These are phyloP conservation scores for Hartigia nigra DNA, from an alignment of 2,888 invertebrate genomes.

Conservation along the genomic window DNA sequence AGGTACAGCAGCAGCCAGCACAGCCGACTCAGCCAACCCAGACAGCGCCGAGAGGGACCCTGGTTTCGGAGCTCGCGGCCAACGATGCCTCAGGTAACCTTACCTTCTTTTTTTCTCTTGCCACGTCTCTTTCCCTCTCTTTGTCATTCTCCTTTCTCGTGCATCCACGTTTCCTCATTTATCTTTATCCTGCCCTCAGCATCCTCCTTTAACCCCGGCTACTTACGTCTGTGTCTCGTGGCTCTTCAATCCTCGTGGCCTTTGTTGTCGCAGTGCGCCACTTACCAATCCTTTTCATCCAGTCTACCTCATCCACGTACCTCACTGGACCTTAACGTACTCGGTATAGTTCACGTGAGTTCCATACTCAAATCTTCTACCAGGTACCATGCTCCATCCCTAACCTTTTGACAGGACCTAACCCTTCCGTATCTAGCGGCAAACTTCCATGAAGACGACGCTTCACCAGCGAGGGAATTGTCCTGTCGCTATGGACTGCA, in stretches of 20 bases:
- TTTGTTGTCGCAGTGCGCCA: neutral
- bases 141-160: neutral
- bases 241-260: neutral
- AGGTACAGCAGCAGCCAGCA: slow-evolving; percentile 33
- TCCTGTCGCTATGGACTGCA: neutral
- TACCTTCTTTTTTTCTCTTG: neutral
- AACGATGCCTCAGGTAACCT: slow-evolving; percentile 3
- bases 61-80: neutral
- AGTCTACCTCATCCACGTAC: neutral
- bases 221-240: neutral
- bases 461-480: neutral
- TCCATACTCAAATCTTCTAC: neutral
- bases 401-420: neutral
- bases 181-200: neutral
- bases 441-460: neutral
- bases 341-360: neutral
- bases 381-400: neutral
- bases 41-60: neutral
- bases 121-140: neutral
- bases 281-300: neutral
- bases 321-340: no score
- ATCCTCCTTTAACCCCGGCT: neutral
- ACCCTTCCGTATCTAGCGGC: neutral
- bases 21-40: neutral
- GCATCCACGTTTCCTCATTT: neutral